Evolutionary conservation across 2,113 vertebrate genomes (phyloP).

Genomic region (Pholis gunnellus): DNA sequence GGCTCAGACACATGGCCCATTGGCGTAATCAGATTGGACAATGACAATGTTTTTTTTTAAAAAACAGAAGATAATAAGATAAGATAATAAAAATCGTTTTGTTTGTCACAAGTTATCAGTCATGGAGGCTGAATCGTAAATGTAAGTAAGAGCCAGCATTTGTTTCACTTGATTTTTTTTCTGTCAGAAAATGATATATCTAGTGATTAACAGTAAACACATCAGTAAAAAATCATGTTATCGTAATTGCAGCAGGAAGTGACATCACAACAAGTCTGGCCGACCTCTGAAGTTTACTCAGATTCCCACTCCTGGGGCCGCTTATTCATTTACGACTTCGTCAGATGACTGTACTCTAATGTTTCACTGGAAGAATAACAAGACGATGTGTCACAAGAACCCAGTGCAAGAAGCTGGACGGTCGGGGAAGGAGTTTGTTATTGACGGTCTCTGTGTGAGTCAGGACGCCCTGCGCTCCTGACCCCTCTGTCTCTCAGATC

Average conservation of each 20-base stretch:
- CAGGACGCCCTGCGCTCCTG: conserved; percentile 58
- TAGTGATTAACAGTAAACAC: conserved; percentile 56
- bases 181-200: conserved; percentile 6
- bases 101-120: background rate
- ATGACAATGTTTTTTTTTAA: background rate
- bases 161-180: background rate
- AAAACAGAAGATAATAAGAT: no score
- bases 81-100: no score
- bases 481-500: conserved; percentile 67
- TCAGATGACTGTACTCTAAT: conserved; percentile 54
- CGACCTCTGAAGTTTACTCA: conserved; percentile 57
- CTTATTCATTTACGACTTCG: conserved; percentile 62
- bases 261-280: conserved; percentile 52
- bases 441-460: conserved; percentile 64
- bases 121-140: background rate
- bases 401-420: conserved; percentile 15
- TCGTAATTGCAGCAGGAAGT: conserved; percentile 56
- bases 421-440: conserved; percentile 60
- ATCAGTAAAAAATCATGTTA: conserved; percentile 8
- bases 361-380: conserved; percentile 73
- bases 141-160: background rate
- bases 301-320: conserved; percentile 52
- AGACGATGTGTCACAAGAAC: conserved; percentile 56
- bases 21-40: background rate
- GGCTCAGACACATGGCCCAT: background rate